These are phyloP conservation scores for Chydorus sphaericus DNA, from an alignment of 2,888 invertebrate species.

Conservation along the genomic window DNA sequence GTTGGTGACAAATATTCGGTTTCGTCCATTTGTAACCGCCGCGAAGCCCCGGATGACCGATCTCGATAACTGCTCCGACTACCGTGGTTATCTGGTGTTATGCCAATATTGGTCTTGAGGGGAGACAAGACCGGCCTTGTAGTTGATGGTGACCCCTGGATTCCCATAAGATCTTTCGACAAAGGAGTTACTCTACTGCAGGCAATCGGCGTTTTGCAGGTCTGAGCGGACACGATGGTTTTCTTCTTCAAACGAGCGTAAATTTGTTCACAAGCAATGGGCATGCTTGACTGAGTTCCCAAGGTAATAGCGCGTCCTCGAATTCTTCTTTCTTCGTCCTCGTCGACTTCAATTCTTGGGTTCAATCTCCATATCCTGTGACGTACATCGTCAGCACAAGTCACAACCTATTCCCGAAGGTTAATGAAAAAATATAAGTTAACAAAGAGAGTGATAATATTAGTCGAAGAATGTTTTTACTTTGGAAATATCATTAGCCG, in stretches of 20 bases:
- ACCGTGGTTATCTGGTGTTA: neutral
- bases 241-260: neutral
- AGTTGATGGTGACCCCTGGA: neutral
- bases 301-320: constrained; percentile 2
- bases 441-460: neutral
- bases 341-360: constrained; percentile 25
- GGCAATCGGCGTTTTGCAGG: neutral
- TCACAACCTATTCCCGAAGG: constrained; percentile 51
- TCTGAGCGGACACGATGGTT: neutral
- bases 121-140: neutral
- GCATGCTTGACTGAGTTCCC: neutral
- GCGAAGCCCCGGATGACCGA: neutral
- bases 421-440: constrained; percentile 7
- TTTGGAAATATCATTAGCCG: constrained; percentile 39
- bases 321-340: neutral
- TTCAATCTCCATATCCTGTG: constrained; percentile 58
- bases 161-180: neutral
- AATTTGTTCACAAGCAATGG: neutral
- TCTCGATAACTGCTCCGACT: neutral
- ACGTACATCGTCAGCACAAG: constrained; percentile 67
- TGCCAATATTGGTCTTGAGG: neutral
- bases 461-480: constrained; percentile 22
- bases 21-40: constrained; percentile 6
- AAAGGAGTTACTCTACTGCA: neutral
- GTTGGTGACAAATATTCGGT: constrained; percentile 35